Percentiles rank a stretch among this genome's conserved stretches.
Evolutionary conservation across 2,113 vertebrate species (phyloP).

Genomic region (Condylura cristata): DNA sequence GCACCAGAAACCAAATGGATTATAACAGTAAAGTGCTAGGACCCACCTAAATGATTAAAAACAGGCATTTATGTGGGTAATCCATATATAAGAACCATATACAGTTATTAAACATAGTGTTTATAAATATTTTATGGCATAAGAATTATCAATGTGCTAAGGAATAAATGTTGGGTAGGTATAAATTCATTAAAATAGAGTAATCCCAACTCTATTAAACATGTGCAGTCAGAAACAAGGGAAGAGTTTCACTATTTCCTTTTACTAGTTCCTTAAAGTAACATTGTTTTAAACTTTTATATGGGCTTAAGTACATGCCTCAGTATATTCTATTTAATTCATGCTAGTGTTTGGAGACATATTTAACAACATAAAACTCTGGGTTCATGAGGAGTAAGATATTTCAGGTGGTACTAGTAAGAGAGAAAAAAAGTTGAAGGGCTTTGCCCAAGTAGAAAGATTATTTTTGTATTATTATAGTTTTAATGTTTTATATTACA

Average conservation of each 20-base stretch:
- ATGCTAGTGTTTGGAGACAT: background rate
- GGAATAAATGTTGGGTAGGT: background rate
- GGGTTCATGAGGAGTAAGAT: background rate
- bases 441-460: background rate
- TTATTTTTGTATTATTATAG: background rate
- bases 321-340: no score
- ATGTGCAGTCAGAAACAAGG: background rate
- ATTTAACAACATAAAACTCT: background rate
- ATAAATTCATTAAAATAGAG: background rate
- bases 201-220: background rate
- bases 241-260: background rate
- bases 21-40: background rate
- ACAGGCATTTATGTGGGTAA: background rate
- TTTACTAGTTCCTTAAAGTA: no score
- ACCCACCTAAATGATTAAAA: background rate
- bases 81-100: background rate
- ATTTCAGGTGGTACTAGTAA: background rate
- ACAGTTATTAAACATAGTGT: background rate
- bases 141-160: background rate
- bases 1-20: background rate
- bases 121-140: background rate
- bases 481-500: slow-evolving; percentile 35
- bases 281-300: no score
- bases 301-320: no score
- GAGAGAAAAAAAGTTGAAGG: slow-evolving; percentile 32